phyloP scores from a whole-genome alignment of 2,888 invertebrate genomes.

The Athetis lepigone region DNA sequence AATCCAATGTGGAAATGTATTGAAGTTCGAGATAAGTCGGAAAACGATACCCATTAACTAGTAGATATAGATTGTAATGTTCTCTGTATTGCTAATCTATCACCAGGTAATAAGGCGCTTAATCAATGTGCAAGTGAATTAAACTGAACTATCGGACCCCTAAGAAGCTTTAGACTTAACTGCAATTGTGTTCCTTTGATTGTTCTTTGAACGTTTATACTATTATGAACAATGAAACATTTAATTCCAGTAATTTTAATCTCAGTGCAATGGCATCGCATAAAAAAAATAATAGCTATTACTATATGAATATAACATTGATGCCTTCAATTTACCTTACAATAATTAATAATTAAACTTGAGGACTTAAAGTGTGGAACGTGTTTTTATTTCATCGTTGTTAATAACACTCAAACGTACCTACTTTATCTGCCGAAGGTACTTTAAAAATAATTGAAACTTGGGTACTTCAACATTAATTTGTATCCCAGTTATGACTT shows the following conservation, averaged over 20 bases:
- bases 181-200: not conserved
- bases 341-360: not conserved
- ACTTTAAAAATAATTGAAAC: constrained; percentile 32
- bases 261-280: not conserved
- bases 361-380: not conserved
- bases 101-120: constrained; percentile 3
- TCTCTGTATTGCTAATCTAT: constrained; percentile 7
- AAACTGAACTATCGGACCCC: not conserved
- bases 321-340: not conserved
- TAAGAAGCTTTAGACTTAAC: constrained; percentile 1
- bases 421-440: constrained; percentile 10
- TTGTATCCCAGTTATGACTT: constrained; percentile 30
- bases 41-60: constrained; percentile 19
- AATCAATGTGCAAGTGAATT: constrained; percentile 1
- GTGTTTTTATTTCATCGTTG: not conserved
- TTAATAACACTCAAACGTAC: constrained; percentile 8
- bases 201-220: not conserved
- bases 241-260: constrained; percentile 5
- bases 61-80: constrained; percentile 11
- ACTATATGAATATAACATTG: no score
- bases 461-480: constrained; percentile 27
- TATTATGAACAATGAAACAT: constrained; percentile 9
- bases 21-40: constrained; percentile 25
- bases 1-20: constrained; percentile 42
- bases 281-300: no score